A percentile compares a stretch with the other conserved stretches of the same genome.
phyloP scores from a whole-genome alignment of 2,888 invertebrate species.

The Pegoplata infirma region DNA sequence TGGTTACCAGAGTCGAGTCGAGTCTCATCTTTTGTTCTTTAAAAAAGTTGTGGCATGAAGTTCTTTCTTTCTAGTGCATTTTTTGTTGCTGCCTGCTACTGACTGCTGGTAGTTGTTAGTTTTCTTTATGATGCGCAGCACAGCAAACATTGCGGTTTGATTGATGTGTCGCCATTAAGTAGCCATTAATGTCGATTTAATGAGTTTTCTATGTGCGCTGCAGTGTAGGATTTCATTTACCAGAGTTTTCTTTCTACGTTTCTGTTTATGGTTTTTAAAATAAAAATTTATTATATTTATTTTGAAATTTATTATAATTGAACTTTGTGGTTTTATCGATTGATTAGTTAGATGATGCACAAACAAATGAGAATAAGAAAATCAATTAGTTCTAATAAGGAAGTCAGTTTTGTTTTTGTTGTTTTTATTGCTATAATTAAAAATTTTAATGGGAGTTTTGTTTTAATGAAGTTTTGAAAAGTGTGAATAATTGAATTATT shows the following conservation, averaged over 20 bases:
- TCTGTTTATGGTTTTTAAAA: conserved; percentile 3
- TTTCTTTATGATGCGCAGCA: conserved; percentile 23
- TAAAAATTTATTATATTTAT: conserved; percentile 26
- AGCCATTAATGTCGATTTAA: conserved; percentile 60
- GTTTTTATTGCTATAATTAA: not conserved
- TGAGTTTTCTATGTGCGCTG: too few species aligned
- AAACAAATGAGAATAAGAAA: conserved; percentile 7
- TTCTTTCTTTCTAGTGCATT: not conserved
- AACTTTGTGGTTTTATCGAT: conserved; percentile 52
- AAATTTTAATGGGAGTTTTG: not conserved
- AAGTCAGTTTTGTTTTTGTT: too few species aligned
- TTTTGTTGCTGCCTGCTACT: too few species aligned
- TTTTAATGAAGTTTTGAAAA: too few species aligned
- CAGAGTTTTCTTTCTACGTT: conserved; percentile 18
- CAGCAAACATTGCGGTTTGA: conserved; percentile 56
- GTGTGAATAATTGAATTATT: too few species aligned
- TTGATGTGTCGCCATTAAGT: conserved; percentile 64
- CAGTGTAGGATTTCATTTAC: conserved; percentile 48
- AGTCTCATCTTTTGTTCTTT: not conserved
- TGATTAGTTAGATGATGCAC: conserved; percentile 41
- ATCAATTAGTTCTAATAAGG: not conserved
- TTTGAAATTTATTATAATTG: conserved; percentile 46
- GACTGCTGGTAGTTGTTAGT: too few species aligned
- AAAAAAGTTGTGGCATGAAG: not conserved
- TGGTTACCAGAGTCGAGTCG: not conserved